phyloP scores from a whole-genome alignment of 35 echinoderm and acorn worm species.

The Acanthaster planci region DNA sequence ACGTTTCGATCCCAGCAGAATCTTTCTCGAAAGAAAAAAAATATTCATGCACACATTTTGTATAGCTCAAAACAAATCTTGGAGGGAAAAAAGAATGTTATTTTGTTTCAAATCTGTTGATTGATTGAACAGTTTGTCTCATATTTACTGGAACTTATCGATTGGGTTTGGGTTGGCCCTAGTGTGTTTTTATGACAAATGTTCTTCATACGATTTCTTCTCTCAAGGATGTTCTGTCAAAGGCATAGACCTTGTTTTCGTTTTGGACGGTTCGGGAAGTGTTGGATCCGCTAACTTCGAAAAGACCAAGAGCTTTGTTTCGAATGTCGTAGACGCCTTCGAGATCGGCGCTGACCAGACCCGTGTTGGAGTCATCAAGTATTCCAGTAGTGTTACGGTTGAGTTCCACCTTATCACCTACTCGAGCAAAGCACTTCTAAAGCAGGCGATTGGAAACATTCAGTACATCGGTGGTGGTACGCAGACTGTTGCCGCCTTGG shows the following conservation, averaged over 20 bases:
- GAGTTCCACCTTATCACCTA: not conserved
- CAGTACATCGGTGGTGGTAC: conserved; percentile 8
- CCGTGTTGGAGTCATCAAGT: not conserved
- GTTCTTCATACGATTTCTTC: too few species aligned
- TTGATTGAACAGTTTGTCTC: too few species aligned
- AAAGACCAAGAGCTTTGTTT: not conserved
- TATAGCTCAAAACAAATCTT: too few species aligned
- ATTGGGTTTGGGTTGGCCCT: not conserved
- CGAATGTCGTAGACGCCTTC: not conserved
- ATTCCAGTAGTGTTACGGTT: not conserved
- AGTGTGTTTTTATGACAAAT: not conserved
- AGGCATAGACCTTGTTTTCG: conserved; percentile 3
- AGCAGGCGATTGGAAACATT: not conserved
- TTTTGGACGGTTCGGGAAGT: conserved; percentile 17
- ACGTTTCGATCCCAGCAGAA: too few species aligned
- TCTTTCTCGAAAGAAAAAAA: too few species aligned
- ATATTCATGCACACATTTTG: too few species aligned
- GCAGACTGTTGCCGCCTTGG: not conserved
- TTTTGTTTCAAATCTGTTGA: too few species aligned
- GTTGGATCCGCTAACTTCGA: not conserved
- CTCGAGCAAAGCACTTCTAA: not conserved
- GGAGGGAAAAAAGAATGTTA: too few species aligned
- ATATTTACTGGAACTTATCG: too few species aligned
- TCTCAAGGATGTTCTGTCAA: not conserved
- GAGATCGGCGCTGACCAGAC: not conserved